Evolutionary conservation across 2,888 invertebrate genomes (phyloP).

Genomic region (Agrilus mali): DNA sequence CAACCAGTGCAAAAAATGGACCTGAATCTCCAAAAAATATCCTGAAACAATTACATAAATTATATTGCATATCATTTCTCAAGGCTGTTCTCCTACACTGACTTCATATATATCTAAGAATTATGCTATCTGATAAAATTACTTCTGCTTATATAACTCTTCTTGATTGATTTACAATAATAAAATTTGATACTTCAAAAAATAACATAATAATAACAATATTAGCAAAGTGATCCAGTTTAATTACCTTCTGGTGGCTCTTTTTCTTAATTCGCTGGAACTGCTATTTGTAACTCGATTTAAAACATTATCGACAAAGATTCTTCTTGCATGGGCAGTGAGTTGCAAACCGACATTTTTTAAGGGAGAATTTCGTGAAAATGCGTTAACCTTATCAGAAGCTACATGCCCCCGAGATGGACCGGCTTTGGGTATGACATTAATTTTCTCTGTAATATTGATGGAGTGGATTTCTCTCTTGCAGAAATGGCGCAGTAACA

Average conservation of each 20-base stretch:
- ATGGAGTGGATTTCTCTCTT: slow-evolving; percentile 39
- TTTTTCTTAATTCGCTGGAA: slow-evolving; percentile 47
- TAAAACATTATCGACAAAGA: slow-evolving; percentile 57
- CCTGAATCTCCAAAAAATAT: slow-evolving; percentile 56
- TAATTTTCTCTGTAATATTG: slow-evolving; percentile 32
- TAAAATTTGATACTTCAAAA: too few species aligned
- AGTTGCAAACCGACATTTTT: slow-evolving; percentile 39
- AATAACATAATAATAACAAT: too few species aligned
- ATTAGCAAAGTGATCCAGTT: too few species aligned
- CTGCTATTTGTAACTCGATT: slow-evolving; percentile 54
- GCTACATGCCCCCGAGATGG: slow-evolving; percentile 14
- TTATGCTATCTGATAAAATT: too few species aligned
- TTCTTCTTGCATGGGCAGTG: slow-evolving; percentile 48
- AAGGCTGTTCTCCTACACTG: too few species aligned
- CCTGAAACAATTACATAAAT: slow-evolving; percentile 20
- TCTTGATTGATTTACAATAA: too few species aligned
- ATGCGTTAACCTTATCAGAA: slow-evolving; percentile 12
- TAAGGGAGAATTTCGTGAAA: slow-evolving; percentile 26
- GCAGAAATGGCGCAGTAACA: slow-evolving; percentile 38
- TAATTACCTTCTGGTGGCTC: slow-evolving; percentile 43
- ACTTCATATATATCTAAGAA: too few species aligned
- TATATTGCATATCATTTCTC: background rate
- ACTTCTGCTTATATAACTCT: too few species aligned
- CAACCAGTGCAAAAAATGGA: slow-evolving; percentile 62
- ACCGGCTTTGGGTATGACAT: slow-evolving; percentile 20